Evolutionary conservation across 2,888 invertebrate species (phyloP).

Genomic region (Leptinotarsa haldemani): DNA sequence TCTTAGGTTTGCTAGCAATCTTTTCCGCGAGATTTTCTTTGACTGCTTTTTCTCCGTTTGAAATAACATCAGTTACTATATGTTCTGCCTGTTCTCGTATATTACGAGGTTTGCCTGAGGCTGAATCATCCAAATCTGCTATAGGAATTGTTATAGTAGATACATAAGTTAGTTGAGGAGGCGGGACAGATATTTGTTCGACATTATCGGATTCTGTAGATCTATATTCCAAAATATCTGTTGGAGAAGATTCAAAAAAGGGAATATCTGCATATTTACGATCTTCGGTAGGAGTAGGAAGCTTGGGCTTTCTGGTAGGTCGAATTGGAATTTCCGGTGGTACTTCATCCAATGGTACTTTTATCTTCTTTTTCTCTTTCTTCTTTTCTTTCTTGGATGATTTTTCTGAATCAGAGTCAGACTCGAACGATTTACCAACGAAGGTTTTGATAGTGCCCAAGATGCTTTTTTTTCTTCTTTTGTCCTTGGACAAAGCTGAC

Average conservation of each 20-base stretch:
- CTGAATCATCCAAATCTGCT: constrained; percentile 46
- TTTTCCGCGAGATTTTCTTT: constrained; percentile 35
- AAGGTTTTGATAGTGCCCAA: constrained; percentile 64
- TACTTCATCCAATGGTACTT: constrained; percentile 51
- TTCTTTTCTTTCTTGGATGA: constrained; percentile 58
- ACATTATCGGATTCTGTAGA: constrained; percentile 30
- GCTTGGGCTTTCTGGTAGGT: constrained; percentile 59
- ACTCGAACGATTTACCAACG: constrained; percentile 63
- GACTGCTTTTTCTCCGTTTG: constrained; percentile 39
- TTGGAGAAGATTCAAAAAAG: constrained; percentile 58
- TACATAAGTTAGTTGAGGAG: constrained; percentile 12
- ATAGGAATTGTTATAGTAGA: constrained; percentile 39
- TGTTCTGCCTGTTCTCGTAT: constrained; percentile 51
- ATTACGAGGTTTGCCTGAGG: constrained; percentile 37
- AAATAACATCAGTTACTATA: constrained; percentile 49
- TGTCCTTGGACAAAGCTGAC: constrained; percentile 52
- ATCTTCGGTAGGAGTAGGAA: constrained; percentile 58
- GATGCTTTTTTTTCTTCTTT: constrained; percentile 61
- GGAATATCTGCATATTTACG: constrained; percentile 60
- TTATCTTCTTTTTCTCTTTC: constrained; percentile 53
- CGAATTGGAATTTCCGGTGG: constrained; percentile 52
- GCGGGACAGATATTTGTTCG: constrained; percentile 10
- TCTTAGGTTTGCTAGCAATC: constrained; percentile 45
- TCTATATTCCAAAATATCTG: constrained; percentile 46
- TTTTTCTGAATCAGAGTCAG: constrained; percentile 64